Conservation (phyloP, 2,797 vertebrate genomes). For the Varecia variegata region DNA sequence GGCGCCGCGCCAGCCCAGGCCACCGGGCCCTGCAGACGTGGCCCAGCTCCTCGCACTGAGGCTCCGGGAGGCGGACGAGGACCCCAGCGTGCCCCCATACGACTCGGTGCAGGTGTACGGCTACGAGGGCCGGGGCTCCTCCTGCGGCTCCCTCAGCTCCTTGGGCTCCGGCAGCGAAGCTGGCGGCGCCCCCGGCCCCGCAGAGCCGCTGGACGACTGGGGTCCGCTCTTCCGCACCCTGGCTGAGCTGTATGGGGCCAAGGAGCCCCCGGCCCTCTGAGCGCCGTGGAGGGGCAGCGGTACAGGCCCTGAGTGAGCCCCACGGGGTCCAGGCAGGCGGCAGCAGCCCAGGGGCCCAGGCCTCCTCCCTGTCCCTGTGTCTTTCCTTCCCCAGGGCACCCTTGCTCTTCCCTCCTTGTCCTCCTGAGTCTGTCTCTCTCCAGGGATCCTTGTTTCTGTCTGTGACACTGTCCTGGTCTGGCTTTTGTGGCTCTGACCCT, state of each 20-base stretch:
- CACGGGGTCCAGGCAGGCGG: conserved; percentile 23
- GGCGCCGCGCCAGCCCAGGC: conserved; percentile 83
- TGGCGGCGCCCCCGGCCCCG: conserved; percentile 80
- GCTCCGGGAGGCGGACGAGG: conserved; percentile 91
- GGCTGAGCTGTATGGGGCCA: conserved; percentile 90
- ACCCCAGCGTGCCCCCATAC: conserved; percentile 92
- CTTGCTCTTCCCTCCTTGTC: not conserved
- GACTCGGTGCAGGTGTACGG: conserved; percentile 96
- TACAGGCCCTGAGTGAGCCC: conserved; percentile 66
- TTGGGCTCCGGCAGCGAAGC: conserved; percentile 92
- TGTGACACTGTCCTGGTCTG: conserved; percentile 3
- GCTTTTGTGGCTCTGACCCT: not conserved
- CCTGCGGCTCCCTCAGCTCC: conserved; percentile 89
- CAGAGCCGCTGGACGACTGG: conserved; percentile 89
- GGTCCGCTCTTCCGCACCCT: conserved; percentile 91
- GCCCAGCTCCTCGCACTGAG: conserved; percentile 89
- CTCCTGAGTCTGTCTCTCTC: conserved; percentile 36
- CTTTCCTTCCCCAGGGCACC: not conserved
- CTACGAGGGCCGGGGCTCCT: conserved; percentile 93
- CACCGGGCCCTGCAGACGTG: conserved; percentile 87
- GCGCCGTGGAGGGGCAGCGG: not conserved
- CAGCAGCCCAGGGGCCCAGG: conserved; percentile 51
- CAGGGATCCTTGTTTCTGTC: conserved; percentile 38
- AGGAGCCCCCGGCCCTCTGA: conserved; percentile 64
- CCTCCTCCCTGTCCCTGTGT: not conserved